Conservation (phyloP, 2,888 invertebrate genomes). For the Aradus depressus region DNA sequence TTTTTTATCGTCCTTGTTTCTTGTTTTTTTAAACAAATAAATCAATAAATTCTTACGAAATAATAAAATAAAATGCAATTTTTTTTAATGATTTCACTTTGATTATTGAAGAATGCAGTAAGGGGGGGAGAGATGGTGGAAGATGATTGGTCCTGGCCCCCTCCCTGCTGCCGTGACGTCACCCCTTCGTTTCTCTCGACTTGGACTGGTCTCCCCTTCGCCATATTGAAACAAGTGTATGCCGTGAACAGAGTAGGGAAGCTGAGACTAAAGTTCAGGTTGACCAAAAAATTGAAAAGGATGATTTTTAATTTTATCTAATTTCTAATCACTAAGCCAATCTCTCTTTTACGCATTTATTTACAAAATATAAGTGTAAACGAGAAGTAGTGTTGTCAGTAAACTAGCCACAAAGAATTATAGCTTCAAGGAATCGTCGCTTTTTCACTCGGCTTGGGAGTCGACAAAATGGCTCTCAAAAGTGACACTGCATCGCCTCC, state of each 20-base stretch:
- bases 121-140: not conserved
- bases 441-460: slow-evolving; percentile 3
- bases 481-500: slow-evolving; percentile 27
- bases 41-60: not conserved
- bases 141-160: slow-evolving; percentile 8
- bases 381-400: no score
- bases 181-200: slow-evolving; percentile 3
- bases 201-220: slow-evolving; percentile 11
- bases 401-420: no score
- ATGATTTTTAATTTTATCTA: slow-evolving; percentile 19
- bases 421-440: not conserved
- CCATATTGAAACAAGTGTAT: slow-evolving; percentile 29
- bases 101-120: no score
- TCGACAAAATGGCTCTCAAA: slow-evolving; percentile 28
- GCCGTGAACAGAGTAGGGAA: slow-evolving; percentile 27
- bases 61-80: no score
- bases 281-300: slow-evolving; percentile 22
- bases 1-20: not conserved
- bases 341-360: slow-evolving; percentile 15
- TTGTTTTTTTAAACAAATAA: not conserved
- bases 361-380: not conserved
- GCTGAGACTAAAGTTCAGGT: slow-evolving; percentile 21
- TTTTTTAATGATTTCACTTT: no score
- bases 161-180: slow-evolving; percentile 11
- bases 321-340: slow-evolving; percentile 24